Evolutionary conservation across 2,113 vertebrate species (phyloP).

Genomic region (Podiceps cristatus): DNA sequence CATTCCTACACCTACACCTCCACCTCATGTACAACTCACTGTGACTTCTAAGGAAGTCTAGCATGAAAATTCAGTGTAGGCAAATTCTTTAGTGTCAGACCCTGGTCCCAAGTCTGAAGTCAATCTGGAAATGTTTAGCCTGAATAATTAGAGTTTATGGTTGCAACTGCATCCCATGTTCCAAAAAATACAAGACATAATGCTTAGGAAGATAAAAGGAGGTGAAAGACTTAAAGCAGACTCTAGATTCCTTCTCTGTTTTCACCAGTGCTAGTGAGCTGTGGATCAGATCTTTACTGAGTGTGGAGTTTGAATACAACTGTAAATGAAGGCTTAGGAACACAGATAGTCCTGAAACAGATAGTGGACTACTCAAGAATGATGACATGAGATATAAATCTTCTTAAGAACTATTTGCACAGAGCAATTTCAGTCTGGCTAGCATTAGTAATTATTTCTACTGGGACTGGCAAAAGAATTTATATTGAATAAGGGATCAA

Average conservation of each 20-base stretch:
- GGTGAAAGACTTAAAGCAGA: neutral
- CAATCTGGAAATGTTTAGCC: neutral
- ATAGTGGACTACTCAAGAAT: neutral
- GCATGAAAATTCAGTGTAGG: neutral
- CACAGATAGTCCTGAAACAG: neutral
- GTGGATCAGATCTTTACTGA: neutral
- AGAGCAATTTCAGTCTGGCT: neutral
- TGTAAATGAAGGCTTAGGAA: neutral
- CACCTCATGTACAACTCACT: neutral
- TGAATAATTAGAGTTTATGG: neutral
- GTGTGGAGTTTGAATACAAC: neutral
- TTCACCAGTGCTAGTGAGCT: neutral
- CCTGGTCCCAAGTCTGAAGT: neutral
- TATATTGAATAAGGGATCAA: neutral
- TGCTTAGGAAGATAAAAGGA: neutral
- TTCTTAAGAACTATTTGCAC: neutral
- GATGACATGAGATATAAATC: neutral
- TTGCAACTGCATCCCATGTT: neutral
- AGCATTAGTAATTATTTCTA: constrained; percentile 27
- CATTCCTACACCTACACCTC: neutral
- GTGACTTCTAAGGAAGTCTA: neutral
- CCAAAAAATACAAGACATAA: neutral
- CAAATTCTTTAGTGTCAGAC: neutral
- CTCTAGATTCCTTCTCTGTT: neutral
- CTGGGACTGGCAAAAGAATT: neutral